Conservation (phyloP, 2,113 vertebrate genomes). For the Gorsachius goisagi region DNA sequence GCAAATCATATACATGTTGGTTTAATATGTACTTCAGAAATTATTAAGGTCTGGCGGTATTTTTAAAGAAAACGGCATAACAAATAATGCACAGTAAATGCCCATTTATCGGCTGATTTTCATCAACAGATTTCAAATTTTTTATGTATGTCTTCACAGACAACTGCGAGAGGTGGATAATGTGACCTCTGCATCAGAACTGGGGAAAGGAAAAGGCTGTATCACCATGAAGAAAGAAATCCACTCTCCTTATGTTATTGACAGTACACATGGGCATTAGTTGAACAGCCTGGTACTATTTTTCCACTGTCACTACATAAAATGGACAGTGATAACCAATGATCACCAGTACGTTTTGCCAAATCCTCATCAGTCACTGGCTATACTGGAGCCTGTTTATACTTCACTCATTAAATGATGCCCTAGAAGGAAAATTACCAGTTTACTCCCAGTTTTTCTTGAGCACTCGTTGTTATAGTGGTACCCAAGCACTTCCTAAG, state of each 20-base stretch:
- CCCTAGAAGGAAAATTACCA: not conserved
- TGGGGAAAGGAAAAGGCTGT: not conserved
- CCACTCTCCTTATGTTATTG: not conserved
- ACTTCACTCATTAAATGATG: not conserved
- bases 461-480: not conserved
- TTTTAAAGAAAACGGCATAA: not conserved
- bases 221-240: not conserved
- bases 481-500: not conserved
- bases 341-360: not conserved
- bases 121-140: not conserved
- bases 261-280: not conserved
- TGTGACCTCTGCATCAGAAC: not conserved
- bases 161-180: not conserved
- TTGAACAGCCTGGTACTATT: not conserved
- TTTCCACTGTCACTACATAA: not conserved
- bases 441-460: not conserved
- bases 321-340: not conserved
- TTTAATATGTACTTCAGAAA: slow-evolving; percentile 48
- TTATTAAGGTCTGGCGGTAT: not conserved
- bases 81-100: not conserved
- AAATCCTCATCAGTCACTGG: not conserved
- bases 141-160: not conserved
- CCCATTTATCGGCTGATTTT: not conserved
- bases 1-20: slow-evolving; percentile 10
- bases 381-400: not conserved